phyloP scores from a whole-genome alignment of 2,888 invertebrate species.

The Habrosyne pyritoides region DNA sequence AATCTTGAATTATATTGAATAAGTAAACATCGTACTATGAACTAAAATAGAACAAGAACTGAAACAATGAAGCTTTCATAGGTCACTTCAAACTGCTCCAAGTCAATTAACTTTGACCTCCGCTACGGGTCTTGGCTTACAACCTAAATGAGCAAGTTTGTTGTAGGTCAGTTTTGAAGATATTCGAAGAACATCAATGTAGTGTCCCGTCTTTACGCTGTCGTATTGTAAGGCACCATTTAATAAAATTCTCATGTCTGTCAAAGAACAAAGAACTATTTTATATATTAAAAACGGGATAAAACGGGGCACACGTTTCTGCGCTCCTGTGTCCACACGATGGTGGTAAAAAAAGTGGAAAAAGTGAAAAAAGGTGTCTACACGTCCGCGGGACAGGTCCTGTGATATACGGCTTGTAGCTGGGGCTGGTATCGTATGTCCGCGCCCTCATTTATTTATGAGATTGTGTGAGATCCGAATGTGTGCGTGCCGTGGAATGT shows the following conservation, averaged over 20 bases:
- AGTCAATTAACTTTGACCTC: not conserved
- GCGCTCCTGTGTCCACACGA: slow-evolving; percentile 44
- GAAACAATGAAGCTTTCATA: not conserved
- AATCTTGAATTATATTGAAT: too few species aligned
- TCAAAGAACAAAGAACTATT: slow-evolving; percentile 52
- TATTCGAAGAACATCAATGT: not conserved
- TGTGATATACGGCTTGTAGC: slow-evolving; percentile 60
- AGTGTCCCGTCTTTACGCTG: slow-evolving; percentile 9
- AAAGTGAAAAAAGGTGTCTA: slow-evolving; percentile 59
- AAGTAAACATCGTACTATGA: not conserved
- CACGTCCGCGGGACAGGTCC: slow-evolving; percentile 51
- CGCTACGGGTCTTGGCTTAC: too few species aligned
- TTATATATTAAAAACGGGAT: slow-evolving; percentile 56
- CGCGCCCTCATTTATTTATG: slow-evolving; percentile 61
- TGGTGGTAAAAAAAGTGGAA: slow-evolving; percentile 36
- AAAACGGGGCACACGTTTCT: slow-evolving; percentile 51
- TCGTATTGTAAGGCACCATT: slow-evolving; percentile 30
- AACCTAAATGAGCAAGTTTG: not conserved
- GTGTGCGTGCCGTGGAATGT: slow-evolving; percentile 12
- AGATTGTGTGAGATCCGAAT: slow-evolving; percentile 28
- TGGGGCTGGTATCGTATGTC: slow-evolving; percentile 34
- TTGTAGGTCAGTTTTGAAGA: not conserved
- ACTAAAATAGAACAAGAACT: not conserved
- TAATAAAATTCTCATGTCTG: slow-evolving; percentile 44
- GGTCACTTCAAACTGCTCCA: not conserved